phyloP scores from a whole-genome alignment of 2,113 vertebrate genomes.

The Pelodiscus sinensis region DNA sequence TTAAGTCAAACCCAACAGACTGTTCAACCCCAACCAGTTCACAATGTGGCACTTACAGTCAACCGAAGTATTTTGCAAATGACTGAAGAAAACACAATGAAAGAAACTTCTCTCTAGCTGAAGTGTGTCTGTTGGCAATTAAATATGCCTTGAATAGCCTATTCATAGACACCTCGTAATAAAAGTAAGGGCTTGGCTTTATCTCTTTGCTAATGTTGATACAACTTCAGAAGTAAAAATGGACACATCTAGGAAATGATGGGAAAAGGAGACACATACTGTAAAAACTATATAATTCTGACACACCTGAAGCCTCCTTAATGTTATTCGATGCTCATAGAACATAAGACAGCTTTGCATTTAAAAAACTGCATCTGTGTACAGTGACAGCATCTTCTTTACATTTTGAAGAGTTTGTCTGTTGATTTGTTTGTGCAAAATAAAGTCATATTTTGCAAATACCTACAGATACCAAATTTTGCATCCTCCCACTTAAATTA shows the following conservation, averaged over 20 bases:
- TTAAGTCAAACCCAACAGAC: neutral
- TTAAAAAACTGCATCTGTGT: constrained; percentile 17
- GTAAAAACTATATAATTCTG: neutral
- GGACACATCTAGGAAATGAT: constrained; percentile 5
- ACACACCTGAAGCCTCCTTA: fast-evolving
- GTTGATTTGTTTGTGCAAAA: too few relatives aligned
- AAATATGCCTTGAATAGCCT: constrained; percentile 30
- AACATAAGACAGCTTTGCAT: neutral
- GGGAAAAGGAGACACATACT: fast-evolving
- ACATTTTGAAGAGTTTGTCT: too few relatives aligned
- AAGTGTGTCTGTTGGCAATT: constrained; percentile 23
- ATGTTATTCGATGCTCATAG: constrained; percentile 27
- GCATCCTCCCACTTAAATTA: too few relatives aligned
- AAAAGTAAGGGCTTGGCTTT: constrained; percentile 61
- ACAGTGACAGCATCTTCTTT: neutral
- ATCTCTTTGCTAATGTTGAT: constrained; percentile 55
- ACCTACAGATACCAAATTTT: too few relatives aligned
- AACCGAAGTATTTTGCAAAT: constrained; percentile 22
- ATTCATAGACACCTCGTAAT: constrained; percentile 37
- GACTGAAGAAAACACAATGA: constrained; percentile 21
- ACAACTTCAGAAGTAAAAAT: constrained; percentile 41
- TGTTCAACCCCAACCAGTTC: neutral
- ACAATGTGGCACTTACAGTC: neutral
- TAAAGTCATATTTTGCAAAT: too few relatives aligned
- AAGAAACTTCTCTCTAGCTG: constrained; percentile 32